phyloP scores from a whole-genome alignment of 2,113 vertebrate genomes.

The Todiramphus chloris region DNA sequence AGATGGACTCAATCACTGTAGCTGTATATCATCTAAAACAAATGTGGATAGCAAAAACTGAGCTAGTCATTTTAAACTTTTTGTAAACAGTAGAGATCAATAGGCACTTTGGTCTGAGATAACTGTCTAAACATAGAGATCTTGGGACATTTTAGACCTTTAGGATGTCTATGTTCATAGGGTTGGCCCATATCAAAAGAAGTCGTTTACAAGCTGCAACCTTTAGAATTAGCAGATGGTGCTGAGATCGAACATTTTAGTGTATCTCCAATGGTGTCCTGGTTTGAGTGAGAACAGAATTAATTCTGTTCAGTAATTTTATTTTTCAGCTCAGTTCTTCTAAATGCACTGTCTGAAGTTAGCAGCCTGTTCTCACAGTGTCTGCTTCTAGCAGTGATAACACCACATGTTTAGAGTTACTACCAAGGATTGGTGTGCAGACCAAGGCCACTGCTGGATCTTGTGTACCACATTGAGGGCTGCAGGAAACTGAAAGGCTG shows the following conservation, averaged over 20 bases:
- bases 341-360: no score
- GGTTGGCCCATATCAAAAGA: not conserved
- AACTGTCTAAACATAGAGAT: not conserved
- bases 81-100: not conserved
- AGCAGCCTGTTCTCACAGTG: no score
- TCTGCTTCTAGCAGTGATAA: no score
- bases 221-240: not conserved
- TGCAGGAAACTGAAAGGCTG: no score
- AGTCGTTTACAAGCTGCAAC: not conserved
- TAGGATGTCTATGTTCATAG: not conserved
- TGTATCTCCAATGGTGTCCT: not conserved
- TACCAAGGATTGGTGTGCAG: no score
- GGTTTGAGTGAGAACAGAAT: no score
- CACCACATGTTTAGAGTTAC: no score
- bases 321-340: no score
- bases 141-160: not conserved
- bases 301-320: no score
- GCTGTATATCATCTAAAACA: not conserved
- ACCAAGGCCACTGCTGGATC: no score
- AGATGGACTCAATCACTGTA: not conserved
- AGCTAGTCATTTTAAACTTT: not conserved
- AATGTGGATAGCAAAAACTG: not conserved
- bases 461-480: no score
- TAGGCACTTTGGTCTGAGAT: not conserved
- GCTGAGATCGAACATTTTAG: not conserved